Evolutionary conservation across 2,888 invertebrate genomes (phyloP).

Genomic region (Pseudeuparius sepicola): DNA sequence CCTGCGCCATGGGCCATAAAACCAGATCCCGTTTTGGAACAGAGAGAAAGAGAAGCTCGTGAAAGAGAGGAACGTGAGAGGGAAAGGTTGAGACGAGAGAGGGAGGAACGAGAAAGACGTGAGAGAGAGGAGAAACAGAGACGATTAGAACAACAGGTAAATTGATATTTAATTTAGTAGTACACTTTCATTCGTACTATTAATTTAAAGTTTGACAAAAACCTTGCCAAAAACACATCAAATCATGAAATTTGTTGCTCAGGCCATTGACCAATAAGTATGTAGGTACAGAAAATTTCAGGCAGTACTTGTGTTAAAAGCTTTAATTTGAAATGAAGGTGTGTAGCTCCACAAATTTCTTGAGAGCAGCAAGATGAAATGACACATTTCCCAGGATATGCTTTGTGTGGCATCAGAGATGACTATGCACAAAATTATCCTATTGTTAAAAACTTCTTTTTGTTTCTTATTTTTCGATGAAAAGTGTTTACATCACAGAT

Average conservation of each 20-base stretch:
- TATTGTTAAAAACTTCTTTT: too few relatives aligned
- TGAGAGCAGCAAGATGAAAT: too few relatives aligned
- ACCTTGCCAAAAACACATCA: too few relatives aligned
- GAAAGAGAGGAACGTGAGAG: slow-evolving; percentile 49
- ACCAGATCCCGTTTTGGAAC: slow-evolving; percentile 48
- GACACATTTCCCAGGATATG: too few relatives aligned
- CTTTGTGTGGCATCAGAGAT: too few relatives aligned
- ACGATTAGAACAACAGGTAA: slow-evolving; percentile 43
- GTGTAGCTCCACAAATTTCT: too few relatives aligned
- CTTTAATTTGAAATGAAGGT: too few relatives aligned
- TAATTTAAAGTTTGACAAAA: slow-evolving; percentile 2
- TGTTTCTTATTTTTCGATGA: too few relatives aligned
- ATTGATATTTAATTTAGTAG: slow-evolving; percentile 4
- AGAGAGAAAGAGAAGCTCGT: slow-evolving; percentile 51
- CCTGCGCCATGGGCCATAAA: slow-evolving; percentile 55
- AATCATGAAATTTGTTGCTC: background rate
- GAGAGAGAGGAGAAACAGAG: slow-evolving; percentile 44
- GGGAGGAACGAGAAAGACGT: slow-evolving; percentile 51
- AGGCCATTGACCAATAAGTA: background rate
- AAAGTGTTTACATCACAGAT: too few relatives aligned
- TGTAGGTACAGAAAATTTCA: too few relatives aligned
- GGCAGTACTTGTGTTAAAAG: too few relatives aligned
- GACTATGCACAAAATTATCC: too few relatives aligned
- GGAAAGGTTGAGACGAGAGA: slow-evolving; percentile 44
- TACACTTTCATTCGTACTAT: background rate